Conservation (phyloP, 2,888 invertebrate species). For the Drosophila lutescens region DNA sequence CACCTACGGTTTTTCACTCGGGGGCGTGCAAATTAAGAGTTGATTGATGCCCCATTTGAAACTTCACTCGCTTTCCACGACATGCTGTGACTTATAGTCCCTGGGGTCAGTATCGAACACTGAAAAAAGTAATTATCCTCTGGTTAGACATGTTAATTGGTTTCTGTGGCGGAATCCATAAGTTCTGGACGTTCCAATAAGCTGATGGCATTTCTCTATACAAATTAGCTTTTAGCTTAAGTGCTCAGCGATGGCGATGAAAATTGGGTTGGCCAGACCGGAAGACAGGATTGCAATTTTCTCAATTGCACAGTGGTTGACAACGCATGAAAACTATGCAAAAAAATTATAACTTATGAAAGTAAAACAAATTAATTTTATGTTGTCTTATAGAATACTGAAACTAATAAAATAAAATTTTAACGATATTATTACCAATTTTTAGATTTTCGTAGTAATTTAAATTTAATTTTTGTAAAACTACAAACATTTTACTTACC, state of each 20-base stretch:
- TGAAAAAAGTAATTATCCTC: conserved; percentile 19
- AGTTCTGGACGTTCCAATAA: conserved; percentile 18
- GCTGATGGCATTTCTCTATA: conserved; percentile 9
- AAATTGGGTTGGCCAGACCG: conserved; percentile 25
- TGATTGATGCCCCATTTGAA: conserved; percentile 45
- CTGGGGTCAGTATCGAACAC: neutral
- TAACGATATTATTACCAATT: too few species aligned
- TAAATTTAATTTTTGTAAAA: too few species aligned
- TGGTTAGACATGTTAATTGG: conserved; percentile 51
- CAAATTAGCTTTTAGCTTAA: conserved; percentile 33
- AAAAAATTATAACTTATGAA: too few species aligned
- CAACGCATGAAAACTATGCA: neutral
- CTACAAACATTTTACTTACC: too few species aligned
- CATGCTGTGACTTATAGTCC: conserved; percentile 4
- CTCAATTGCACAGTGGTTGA: conserved; percentile 33
- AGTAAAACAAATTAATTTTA: too few species aligned
- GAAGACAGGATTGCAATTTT: conserved; percentile 28
- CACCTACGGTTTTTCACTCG: neutral
- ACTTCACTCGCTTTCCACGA: neutral
- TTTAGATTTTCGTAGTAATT: too few species aligned
- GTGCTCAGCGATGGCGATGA: conserved; percentile 8
- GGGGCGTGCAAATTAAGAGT: conserved; percentile 1
- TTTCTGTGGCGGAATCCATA: conserved; percentile 14
- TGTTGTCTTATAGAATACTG: too few species aligned
- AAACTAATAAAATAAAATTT: too few species aligned